These are phyloP conservation scores for Drosophila vallismaia DNA, from an alignment of 2,888 invertebrate genomes.

Conservation along the genomic window DNA sequence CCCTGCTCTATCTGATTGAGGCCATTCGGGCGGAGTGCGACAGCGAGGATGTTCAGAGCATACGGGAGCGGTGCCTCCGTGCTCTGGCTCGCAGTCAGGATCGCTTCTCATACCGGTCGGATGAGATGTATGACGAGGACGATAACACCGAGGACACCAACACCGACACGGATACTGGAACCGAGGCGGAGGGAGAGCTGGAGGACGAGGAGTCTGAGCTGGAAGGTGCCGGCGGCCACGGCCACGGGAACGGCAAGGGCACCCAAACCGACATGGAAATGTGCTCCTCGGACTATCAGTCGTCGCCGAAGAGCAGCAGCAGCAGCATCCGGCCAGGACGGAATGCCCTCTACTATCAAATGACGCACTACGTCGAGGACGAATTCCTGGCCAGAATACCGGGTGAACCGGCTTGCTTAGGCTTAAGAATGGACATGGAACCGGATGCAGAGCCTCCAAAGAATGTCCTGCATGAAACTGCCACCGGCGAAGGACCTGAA, in stretches of 20 bases:
- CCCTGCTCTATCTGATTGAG: conserved; percentile 31
- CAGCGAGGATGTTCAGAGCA: conserved; percentile 19
- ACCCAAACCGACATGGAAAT: not conserved
- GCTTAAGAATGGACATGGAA: not conserved
- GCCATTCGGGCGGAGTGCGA: conserved; percentile 41
- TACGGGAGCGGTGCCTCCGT: conserved; percentile 1
- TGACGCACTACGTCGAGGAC: conserved; percentile 6
- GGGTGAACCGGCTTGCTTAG: not conserved
- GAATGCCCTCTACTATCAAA: conserved; percentile 2
- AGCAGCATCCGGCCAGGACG: not conserved
- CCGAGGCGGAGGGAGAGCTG: not conserved
- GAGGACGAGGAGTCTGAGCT: not conserved
- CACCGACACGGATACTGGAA: not conserved
- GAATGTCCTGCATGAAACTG: not conserved
- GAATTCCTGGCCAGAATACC: not conserved
- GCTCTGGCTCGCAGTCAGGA: not conserved
- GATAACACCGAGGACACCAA: not conserved
- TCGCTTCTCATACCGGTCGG: not conserved
- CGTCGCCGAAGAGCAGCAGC: not conserved
- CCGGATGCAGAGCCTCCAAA: not conserved
- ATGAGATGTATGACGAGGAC: not conserved
- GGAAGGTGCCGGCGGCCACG: not conserved
- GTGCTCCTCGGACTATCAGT: not conserved
- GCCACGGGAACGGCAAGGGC: conserved; percentile 1
- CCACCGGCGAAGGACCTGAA: not conserved